Conservation (phyloP, 2,113 vertebrate genomes). For the Syngnathus floridae region DNA sequence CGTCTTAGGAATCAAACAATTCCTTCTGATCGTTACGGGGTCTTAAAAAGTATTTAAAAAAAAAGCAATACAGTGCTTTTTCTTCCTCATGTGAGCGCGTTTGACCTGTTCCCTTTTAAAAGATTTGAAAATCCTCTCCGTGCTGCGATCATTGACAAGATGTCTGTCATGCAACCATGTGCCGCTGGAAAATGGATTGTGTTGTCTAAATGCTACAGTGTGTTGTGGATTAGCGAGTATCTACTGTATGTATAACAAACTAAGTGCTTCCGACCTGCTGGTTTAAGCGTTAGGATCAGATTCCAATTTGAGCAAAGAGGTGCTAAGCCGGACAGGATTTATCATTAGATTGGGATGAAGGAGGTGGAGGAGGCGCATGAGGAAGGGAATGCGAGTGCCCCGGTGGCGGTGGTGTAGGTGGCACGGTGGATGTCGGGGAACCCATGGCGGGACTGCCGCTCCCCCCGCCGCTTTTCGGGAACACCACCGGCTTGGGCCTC, state of each 20-base stretch:
- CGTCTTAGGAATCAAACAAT: constrained; percentile 40
- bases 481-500: constrained; percentile 86
- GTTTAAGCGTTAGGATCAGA: constrained; percentile 15
- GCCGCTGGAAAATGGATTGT: constrained; percentile 20
- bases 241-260: constrained; percentile 20
- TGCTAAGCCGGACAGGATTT: constrained; percentile 91
- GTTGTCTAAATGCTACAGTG: constrained; percentile 48
- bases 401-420: constrained; percentile 68
- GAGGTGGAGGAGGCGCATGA: constrained; percentile 62
- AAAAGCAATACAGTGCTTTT: constrained; percentile 51
- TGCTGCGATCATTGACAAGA: background rate
- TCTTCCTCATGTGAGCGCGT: constrained; percentile 30
- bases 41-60: constrained; percentile 23
- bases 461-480: constrained; percentile 79
- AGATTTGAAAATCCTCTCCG: constrained; percentile 4
- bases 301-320: background rate
- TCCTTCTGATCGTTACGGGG: constrained; percentile 24
- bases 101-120: constrained; percentile 34
- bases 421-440: constrained; percentile 74
- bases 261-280: constrained; percentile 34
- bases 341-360: constrained; percentile 81
- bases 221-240: constrained; percentile 27
- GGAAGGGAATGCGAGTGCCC: constrained; percentile 55
- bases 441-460: constrained; percentile 76
- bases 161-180: background rate